Evolutionary conservation across 2,888 invertebrate genomes (phyloP).

Genomic region (Ptilodon capucinus): DNA sequence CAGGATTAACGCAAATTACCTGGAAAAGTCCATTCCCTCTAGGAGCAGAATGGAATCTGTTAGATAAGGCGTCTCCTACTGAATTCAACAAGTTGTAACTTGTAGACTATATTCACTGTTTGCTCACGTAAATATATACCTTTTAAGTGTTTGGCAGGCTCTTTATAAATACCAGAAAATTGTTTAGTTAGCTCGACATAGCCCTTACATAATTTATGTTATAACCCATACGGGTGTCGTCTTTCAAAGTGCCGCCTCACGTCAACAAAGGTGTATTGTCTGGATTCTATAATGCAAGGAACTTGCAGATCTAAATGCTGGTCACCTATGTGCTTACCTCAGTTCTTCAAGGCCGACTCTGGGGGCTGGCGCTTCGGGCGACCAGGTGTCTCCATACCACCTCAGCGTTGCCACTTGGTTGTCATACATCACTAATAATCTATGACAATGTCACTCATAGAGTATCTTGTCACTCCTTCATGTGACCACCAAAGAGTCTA

Average conservation of each 20-base stretch:
- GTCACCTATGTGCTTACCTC: background rate
- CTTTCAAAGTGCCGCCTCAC: background rate
- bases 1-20: slow-evolving; percentile 2
- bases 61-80: no score
- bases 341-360: background rate
- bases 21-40: background rate
- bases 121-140: no score
- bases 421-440: background rate
- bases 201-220: no score
- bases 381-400: background rate
- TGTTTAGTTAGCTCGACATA: no score
- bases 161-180: no score
- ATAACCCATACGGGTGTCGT: background rate
- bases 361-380: background rate
- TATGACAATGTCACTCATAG: background rate
- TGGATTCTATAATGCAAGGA: background rate
- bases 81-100: no score
- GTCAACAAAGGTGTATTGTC: no score
- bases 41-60: no score
- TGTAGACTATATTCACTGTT: no score
- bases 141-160: no score
- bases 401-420: background rate
- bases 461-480: no score
- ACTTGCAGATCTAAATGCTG: background rate
- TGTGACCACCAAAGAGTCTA: no score